Evolutionary conservation across 2,888 invertebrate genomes (phyloP), one percentile per base, ranked within the genome.

Genomic region (Drosophila paranaensis): DNA sequence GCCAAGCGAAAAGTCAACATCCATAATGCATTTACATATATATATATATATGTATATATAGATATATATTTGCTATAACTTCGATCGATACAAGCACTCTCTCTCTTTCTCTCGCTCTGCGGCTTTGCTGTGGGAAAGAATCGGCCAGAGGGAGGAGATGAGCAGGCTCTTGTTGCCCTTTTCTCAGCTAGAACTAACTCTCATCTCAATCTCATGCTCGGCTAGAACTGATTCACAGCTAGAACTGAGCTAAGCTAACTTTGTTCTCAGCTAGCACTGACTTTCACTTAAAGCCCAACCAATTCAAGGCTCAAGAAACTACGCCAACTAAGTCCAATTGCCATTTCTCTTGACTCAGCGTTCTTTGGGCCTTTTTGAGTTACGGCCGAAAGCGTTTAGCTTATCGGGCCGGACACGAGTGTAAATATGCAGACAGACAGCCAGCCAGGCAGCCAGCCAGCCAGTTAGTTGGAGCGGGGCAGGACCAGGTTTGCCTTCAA

Each of bases 351-450:
- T 2, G n/a, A 8, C 30, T 25, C 3, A 27, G n/a, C 30, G 1
- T 16, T 20, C 20, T 20, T 11, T 6, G 16, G n/a, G 30, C 39
- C 33, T 35, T 56, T 61, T 2, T 20, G 51, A 33, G 20, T 45
- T 53, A 10, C n/a, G 53, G 20, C 42, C n/a, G 42, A 35, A 54
- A 25, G 8, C 35, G 37, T 43, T 6, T 48, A 43, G 56, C 33
- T 72, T 73, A 78, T 76, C 76, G 37, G 69, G 39, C 53, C 11
- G 40, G 25, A 64, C 74, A 68, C 42, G 43, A 13, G 57, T 68
- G 57, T 60, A 46, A 77, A 46, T 76, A 60, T 64, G 54, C 30
- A 8, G 30, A 8, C 30, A 33, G 30, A 30, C 30, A 30, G 30
- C 5, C 30, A 30, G 30, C 5, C 30, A 20, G 20, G 48, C 30